Evolutionary conservation across 1,140 invertebrate genomes (phyloP).

Genomic region (Hydropsyche tenuis): DNA sequence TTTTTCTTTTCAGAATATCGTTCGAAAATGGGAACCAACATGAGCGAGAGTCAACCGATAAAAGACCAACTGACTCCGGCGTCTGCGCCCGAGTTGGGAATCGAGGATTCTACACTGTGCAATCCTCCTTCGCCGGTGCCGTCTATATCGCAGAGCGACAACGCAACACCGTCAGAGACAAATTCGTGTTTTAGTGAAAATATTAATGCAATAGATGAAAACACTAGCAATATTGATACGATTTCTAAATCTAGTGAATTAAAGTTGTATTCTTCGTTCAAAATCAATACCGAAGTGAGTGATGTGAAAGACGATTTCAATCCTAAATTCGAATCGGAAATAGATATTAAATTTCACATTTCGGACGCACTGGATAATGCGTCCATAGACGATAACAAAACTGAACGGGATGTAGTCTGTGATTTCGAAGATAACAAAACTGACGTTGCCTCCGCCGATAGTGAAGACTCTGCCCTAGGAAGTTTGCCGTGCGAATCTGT

Average conservation of each 20-base stretch:
- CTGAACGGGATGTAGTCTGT: conserved; percentile 61
- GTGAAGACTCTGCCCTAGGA: conserved; percentile 62
- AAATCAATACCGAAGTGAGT: conserved; percentile 16
- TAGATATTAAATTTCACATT: conserved; percentile 35
- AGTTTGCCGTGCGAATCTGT: conserved; percentile 57
- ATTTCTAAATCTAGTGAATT: conserved; percentile 40
- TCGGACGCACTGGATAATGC: conserved; percentile 58
- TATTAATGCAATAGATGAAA: conserved; percentile 34
- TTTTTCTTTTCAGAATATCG: conserved; percentile 3
- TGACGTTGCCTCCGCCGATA: conserved; percentile 61
- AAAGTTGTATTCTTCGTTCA: conserved; percentile 40
- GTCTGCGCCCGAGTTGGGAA: not conserved
- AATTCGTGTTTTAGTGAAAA: conserved; percentile 20
- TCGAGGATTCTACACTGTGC: conserved; percentile 20
- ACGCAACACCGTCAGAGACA: not conserved
- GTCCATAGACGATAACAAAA: conserved; percentile 59
- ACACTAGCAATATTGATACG: conserved; percentile 32
- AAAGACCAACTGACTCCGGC: conserved; percentile 34
- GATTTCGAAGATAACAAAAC: conserved; percentile 63
- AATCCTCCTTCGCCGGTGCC: not conserved
- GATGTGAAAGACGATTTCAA: conserved; percentile 24
- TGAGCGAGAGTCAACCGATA: conserved; percentile 45
- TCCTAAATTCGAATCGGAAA: conserved; percentile 22
- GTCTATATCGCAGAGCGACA: not conserved
- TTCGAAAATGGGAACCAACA: conserved; percentile 46